A percentile compares a stretch with the other conserved stretches of the same genome.
These are phyloP conservation scores for Tetramorium parvispinum DNA, from an alignment of 1,140 invertebrate genomes.

Conservation along the genomic window DNA sequence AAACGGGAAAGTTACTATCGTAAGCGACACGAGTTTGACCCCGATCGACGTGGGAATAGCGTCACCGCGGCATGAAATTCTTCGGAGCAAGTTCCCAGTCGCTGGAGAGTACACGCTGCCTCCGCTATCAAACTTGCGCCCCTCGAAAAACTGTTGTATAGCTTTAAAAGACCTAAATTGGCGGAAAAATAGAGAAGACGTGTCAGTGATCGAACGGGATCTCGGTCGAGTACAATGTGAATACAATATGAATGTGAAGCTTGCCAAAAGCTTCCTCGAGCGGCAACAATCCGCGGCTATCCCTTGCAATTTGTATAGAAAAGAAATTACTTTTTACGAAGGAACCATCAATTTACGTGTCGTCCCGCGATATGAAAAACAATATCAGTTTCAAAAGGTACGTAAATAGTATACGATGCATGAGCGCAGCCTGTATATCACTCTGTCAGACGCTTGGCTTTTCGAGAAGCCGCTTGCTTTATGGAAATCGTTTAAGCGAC, in stretches of 20 bases:
- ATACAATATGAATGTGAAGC: background rate
- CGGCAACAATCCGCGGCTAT: background rate
- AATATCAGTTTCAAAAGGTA: background rate
- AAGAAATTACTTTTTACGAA: background rate
- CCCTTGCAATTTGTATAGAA: background rate
- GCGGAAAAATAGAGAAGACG: slow-evolving; percentile 24
- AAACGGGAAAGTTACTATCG: slow-evolving; percentile 36
- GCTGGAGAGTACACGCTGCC: slow-evolving; percentile 17
- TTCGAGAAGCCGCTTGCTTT: slow-evolving; percentile 8
- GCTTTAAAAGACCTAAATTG: slow-evolving; percentile 44
- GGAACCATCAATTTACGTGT: background rate
- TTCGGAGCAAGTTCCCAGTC: slow-evolving; percentile 33
- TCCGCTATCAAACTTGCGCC: slow-evolving; percentile 16
- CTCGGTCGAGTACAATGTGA: background rate
- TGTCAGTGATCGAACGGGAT: slow-evolving; percentile 21
- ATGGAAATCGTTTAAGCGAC: slow-evolving; percentile 42
- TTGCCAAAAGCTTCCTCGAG: background rate
- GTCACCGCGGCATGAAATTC: slow-evolving; percentile 45
- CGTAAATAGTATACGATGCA: background rate
- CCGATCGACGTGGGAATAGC: slow-evolving; percentile 48
- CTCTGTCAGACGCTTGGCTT: background rate
- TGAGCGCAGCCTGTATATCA: slow-evolving; percentile 6
- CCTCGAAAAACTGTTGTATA: slow-evolving; percentile 36
- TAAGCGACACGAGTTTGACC: slow-evolving; percentile 44
- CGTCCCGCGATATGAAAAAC: background rate